These are phyloP conservation scores for Alosa alosa DNA, from an alignment of 2,113 vertebrate genomes.

Conservation along the genomic window DNA sequence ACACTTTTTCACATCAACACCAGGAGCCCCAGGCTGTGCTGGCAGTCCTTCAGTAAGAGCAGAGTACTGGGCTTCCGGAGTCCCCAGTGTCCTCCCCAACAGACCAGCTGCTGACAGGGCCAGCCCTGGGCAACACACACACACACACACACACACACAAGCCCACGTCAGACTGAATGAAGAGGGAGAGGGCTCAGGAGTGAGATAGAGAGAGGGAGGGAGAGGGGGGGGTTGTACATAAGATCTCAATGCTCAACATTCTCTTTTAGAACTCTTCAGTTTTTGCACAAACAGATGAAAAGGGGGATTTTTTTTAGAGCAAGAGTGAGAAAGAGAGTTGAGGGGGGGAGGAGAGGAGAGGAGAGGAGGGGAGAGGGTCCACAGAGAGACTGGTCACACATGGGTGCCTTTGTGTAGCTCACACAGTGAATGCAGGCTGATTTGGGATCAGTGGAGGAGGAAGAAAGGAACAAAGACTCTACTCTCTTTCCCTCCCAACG, in stretches of 20 bases:
- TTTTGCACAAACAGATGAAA: not conserved
- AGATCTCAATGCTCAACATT: not conserved
- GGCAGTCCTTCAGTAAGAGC: not conserved
- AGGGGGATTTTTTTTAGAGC: not conserved
- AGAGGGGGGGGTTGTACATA: no score
- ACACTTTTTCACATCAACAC: not conserved
- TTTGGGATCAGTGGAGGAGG: not conserved
- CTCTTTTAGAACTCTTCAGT: not conserved
- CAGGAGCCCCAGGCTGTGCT: not conserved
- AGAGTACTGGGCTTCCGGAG: not conserved
- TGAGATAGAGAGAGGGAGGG: not conserved
- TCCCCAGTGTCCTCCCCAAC: not conserved
- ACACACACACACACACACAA: not conserved
- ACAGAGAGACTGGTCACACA: not conserved
- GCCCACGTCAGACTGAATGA: not conserved
- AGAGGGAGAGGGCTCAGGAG: not conserved
- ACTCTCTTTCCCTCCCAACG: not conserved
- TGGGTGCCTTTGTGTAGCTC: not conserved
- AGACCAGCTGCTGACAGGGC: not conserved
- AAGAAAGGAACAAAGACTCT: not conserved
- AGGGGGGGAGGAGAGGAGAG: no score
- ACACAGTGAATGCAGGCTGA: not conserved
- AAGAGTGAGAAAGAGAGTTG: not conserved
- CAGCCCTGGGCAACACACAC: not conserved
- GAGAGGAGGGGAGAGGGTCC: not conserved